phyloP scores from a whole-genome alignment of 2,888 invertebrate genomes.

The Synanthedon formicaeformis region DNA sequence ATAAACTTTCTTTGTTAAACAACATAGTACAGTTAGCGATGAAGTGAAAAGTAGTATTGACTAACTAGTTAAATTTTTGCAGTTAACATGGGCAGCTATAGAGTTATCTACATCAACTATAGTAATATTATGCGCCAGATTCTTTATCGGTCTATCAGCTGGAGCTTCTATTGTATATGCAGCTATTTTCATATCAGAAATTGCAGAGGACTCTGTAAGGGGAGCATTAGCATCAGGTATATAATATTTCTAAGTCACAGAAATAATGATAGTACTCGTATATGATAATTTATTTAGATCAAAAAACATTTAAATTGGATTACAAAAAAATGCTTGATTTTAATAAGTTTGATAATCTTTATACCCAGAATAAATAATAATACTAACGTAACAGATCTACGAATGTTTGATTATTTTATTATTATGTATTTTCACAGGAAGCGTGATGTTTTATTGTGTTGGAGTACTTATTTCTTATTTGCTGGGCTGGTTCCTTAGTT shows the following conservation, averaged over 20 bases:
- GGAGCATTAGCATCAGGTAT: conserved; percentile 48
- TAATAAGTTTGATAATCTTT: too few relatives aligned
- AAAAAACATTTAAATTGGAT: neutral
- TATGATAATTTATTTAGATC: too few relatives aligned
- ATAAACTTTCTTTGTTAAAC: too few relatives aligned
- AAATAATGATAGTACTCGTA: neutral
- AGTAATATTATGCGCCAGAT: conserved; percentile 61
- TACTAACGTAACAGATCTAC: too few relatives aligned
- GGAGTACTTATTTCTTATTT: conserved; percentile 40
- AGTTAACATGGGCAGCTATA: conserved; percentile 71
- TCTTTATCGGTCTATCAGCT: conserved; percentile 70
- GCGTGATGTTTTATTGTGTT: conserved; percentile 24
- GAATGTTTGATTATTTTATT: too few relatives aligned
- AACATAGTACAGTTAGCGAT: too few relatives aligned
- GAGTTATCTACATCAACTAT: conserved; percentile 48
- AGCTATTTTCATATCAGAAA: conserved; percentile 75
- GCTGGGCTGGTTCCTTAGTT: conserved; percentile 42
- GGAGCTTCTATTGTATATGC: conserved; percentile 66
- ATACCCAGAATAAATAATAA: too few relatives aligned
- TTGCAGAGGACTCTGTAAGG: conserved; percentile 64
- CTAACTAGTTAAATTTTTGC: conserved; percentile 11
- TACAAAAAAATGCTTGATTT: neutral
- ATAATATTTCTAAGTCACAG: neutral
- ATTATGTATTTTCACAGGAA: conserved; percentile 13
- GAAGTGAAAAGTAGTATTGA: too few relatives aligned